A percentile compares a stretch with the other conserved stretches of the same genome.
phyloP scores from a whole-genome alignment of 2,797 vertebrate species.

The Lepus townsendii region DNA sequence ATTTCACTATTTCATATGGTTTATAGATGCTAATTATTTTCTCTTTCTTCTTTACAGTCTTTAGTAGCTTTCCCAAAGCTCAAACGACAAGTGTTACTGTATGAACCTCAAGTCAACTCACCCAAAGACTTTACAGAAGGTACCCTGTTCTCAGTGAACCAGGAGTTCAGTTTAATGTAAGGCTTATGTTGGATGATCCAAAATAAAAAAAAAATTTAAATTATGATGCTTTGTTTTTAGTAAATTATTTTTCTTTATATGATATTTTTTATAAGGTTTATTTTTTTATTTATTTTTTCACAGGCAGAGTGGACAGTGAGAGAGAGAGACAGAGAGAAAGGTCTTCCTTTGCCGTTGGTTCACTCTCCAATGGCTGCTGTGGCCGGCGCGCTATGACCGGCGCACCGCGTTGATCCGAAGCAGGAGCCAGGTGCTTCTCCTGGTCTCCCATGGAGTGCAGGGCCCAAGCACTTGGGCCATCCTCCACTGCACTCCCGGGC shows the following conservation, averaged over 20 bases:
- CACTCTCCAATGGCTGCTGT: no score
- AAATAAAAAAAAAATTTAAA: slow-evolving; percentile 83
- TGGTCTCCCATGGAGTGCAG: no score
- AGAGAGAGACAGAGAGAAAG: no score
- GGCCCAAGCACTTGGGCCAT: no score
- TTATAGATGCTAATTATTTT: slow-evolving; percentile 62
- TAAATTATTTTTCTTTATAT: slow-evolving; percentile 58
- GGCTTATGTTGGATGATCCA: slow-evolving; percentile 84
- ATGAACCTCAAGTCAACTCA: slow-evolving; percentile 97
- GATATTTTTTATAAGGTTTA: background rate
- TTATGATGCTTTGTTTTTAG: slow-evolving; percentile 73
- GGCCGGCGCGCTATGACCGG: no score
- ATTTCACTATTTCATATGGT: background rate
- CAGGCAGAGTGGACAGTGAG: no score
- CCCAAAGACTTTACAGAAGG: slow-evolving; percentile 99
- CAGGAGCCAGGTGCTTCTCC: no score
- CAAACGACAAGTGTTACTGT: slow-evolving; percentile 97
- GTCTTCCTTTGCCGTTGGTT: no score
- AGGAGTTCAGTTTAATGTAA: slow-evolving; percentile 99
- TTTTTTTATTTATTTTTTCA: no score
- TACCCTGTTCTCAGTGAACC: slow-evolving; percentile 98
- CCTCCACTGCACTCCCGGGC: no score
- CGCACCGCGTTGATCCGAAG: no score
- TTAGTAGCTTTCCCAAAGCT: slow-evolving; percentile 99
- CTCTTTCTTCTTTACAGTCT: slow-evolving; percentile 90